phyloP scores from a whole-genome alignment of 2,113 vertebrate genomes.

The Parotia lawesii region DNA sequence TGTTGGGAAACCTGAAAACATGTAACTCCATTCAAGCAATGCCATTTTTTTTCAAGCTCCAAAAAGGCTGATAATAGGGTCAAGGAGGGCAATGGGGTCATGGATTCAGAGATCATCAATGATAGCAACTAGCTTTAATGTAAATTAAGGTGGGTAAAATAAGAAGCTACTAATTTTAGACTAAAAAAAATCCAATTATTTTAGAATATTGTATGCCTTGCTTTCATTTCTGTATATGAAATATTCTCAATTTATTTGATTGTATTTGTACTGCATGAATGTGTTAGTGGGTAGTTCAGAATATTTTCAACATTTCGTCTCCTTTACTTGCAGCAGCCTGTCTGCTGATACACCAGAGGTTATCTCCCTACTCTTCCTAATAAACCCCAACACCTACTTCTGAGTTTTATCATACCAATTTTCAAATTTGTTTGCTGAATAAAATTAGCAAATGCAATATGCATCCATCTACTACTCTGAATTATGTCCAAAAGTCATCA shows the following conservation, averaged over 20 bases:
- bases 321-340: background rate
- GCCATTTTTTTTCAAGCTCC: background rate
- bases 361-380: background rate
- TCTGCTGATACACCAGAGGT: background rate
- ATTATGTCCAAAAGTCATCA: background rate
- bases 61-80: background rate
- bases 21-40: background rate
- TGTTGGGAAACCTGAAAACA: background rate
- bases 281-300: background rate
- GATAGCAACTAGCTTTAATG: background rate
- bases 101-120: background rate
- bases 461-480: background rate
- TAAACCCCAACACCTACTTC: background rate
- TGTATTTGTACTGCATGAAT: background rate
- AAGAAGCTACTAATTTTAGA: background rate
- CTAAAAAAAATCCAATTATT: background rate
- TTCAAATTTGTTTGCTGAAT: background rate
- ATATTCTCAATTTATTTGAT: background rate
- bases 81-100: background rate
- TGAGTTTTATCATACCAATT: background rate
- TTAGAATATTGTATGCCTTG: background rate
- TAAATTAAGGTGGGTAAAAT: background rate
- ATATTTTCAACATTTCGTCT: background rate
- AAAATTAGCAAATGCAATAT: background rate
- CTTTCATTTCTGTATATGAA: background rate